These are phyloP conservation scores for Sylvietta virens DNA, from an alignment of 2,113 vertebrate genomes.

Conservation along the genomic window DNA sequence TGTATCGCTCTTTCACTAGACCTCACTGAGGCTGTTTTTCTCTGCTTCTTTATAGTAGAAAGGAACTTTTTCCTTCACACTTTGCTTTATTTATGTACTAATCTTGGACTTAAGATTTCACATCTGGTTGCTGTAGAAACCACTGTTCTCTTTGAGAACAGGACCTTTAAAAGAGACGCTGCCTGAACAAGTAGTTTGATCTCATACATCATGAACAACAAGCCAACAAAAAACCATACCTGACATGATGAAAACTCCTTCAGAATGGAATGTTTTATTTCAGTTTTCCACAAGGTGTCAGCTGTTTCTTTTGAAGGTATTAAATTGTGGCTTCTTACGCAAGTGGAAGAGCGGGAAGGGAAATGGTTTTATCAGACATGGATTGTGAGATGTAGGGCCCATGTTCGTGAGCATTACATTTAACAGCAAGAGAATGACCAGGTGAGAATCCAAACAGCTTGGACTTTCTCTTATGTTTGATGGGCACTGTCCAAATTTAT, in stretches of 20 bases:
- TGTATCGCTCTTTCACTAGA: not conserved
- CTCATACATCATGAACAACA: not conserved
- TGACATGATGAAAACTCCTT: not conserved
- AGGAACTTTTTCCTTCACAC: not conserved
- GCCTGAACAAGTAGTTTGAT: not conserved
- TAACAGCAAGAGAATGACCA: not conserved
- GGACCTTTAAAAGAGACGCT: not conserved
- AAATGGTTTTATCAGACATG: not conserved
- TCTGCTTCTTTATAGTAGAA: not conserved
- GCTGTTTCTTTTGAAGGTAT: not conserved
- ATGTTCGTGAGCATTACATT: not conserved
- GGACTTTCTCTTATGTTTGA: not conserved
- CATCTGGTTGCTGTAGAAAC: constrained; percentile 11
- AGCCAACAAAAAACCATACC: not conserved
- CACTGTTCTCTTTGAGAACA: not conserved
- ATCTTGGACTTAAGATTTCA: not conserved
- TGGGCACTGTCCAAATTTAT: not conserved
- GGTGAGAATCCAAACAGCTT: not conserved
- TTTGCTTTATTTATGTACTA: not conserved
- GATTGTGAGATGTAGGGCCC: not conserved
- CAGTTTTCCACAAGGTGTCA: not conserved
- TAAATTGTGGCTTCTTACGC: not conserved
- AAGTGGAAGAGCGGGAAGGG: not conserved
- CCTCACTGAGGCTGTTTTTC: not conserved
- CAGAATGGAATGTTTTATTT: not conserved